Conservation (phyloP, 2,113 vertebrate species). For the Nycticorax nycticorax region DNA sequence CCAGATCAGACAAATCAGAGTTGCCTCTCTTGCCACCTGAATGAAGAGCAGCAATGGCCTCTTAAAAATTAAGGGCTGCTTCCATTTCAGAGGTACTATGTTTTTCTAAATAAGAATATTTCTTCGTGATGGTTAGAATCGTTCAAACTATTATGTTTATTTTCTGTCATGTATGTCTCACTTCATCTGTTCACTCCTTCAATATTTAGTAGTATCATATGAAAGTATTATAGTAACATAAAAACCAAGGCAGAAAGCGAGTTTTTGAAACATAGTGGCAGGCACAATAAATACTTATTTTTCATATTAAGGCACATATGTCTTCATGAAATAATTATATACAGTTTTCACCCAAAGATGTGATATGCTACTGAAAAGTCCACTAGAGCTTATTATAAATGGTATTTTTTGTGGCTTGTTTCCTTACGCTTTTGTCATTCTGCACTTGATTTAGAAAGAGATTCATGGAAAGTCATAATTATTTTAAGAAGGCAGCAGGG, state of each 20-base stretch:
- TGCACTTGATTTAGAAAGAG: constrained; percentile 78
- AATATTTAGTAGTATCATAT: neutral
- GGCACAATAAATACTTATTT: constrained; percentile 39
- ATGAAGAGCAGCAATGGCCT: neutral
- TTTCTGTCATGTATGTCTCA: neutral
- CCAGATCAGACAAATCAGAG: neutral
- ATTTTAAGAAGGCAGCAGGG: constrained; percentile 76
- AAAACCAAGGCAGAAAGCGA: neutral
- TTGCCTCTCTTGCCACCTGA: neutral
- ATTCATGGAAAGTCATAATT: constrained; percentile 80
- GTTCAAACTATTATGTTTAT: neutral
- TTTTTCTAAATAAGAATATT: neutral
- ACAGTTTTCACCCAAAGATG: constrained; percentile 2
- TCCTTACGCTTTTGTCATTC: constrained; percentile 73
- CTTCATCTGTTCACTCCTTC: neutral
- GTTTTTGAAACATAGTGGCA: constrained; percentile 22
- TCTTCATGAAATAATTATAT: constrained; percentile 60
- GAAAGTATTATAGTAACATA: neutral
- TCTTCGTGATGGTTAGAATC: neutral
- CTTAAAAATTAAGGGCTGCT: neutral
- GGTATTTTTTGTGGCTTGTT: constrained; percentile 66
- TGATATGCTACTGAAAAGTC: constrained; percentile 9
- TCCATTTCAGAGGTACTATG: neutral
- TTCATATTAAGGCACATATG: neutral
- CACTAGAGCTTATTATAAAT: constrained; percentile 50